Evolutionary conservation across 2,797 vertebrate species (phyloP), one percentile per base, ranked within the genome.

Genomic region (Odontamblyopus rebecca): DNA sequence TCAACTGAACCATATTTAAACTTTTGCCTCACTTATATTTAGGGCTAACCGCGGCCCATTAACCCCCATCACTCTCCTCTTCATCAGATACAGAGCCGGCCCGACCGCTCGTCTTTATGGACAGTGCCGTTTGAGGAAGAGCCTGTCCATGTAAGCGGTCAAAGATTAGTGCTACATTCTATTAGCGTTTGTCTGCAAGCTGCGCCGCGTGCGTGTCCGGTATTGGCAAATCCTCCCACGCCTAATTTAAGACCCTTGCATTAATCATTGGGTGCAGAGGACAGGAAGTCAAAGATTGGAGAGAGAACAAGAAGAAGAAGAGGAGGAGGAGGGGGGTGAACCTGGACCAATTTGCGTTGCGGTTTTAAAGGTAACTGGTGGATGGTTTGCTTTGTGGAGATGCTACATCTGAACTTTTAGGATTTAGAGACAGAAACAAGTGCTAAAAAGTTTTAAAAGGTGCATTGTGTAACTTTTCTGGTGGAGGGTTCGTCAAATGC

Each of bases 261-360:
- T 94, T 94, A 93, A 94, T 94, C 93, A 94, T 87, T 82, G 61
- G 73, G 87, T 81, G 87, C 78, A 72, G 89, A 86, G 87, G 91
- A 93, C 92, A 93, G 90, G 90, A 93, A 94, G 93, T 93, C 91
- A 92, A 94, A 93, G 91, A 91, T 86, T 80, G 85, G 70, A 71
- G 65, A 75, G 35, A 38, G 35, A 38, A 38, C 7, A 75, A 77
- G 9, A 30, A 1, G 5, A 48, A 9, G 44, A 4, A 4, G 12
- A n/a, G 38, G n/a, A 9, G 8, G 35, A 9, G 8, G 35, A 9
- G 2, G 69, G 69, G 8, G 29, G 48, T 41, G 64, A 76, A 82
- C 77, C 78, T 61, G 85, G 84, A 85, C 78, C 79, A 77, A 83
- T 72, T 86, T 84, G 12, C 82, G 64, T 85, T 79, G 81, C 76